These are phyloP conservation scores for Stenodera caucasica DNA, from an alignment of 2,888 invertebrate genomes.

Conservation along the genomic window DNA sequence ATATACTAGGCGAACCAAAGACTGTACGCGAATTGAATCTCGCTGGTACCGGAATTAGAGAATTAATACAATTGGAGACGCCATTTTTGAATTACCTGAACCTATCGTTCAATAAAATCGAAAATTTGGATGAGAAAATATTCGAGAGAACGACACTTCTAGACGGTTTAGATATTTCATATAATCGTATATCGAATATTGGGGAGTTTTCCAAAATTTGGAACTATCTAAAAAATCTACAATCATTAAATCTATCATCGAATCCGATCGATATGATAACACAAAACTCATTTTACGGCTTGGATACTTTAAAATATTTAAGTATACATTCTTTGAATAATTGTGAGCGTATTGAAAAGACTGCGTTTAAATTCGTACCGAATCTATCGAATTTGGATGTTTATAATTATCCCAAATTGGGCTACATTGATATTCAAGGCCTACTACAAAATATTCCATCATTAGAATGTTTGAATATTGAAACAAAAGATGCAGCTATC, in stretches of 20 bases:
- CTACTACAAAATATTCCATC: constrained; percentile 74
- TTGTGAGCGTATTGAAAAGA: constrained; percentile 79
- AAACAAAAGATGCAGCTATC: constrained; percentile 81
- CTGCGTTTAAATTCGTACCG: constrained; percentile 72
- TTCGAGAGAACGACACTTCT: constrained; percentile 80
- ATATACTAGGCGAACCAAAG: constrained; percentile 85
- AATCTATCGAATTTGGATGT: constrained; percentile 72
- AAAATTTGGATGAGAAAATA: constrained; percentile 65
- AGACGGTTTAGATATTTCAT: constrained; percentile 75
- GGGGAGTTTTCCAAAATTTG: constrained; percentile 66
- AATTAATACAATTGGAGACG: constrained; percentile 73
- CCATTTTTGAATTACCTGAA: constrained; percentile 81
- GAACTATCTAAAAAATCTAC: constrained; percentile 71
- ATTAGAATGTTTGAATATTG: constrained; percentile 77
- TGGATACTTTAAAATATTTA: constrained; percentile 59
- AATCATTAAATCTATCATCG: constrained; percentile 75
- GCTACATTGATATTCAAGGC: constrained; percentile 84
- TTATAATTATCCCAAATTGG: constrained; percentile 75
- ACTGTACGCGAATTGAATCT: constrained; percentile 80
- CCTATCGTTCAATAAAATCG: constrained; percentile 75
- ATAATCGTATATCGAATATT: constrained; percentile 68
- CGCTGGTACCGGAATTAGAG: constrained; percentile 75
- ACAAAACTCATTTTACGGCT: constrained; percentile 73
- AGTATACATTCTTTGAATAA: constrained; percentile 68
- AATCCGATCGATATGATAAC: constrained; percentile 81